These are phyloP conservation scores for Stegostoma tigrinum DNA, from an alignment of 2,113 vertebrate genomes.

Conservation along the genomic window DNA sequence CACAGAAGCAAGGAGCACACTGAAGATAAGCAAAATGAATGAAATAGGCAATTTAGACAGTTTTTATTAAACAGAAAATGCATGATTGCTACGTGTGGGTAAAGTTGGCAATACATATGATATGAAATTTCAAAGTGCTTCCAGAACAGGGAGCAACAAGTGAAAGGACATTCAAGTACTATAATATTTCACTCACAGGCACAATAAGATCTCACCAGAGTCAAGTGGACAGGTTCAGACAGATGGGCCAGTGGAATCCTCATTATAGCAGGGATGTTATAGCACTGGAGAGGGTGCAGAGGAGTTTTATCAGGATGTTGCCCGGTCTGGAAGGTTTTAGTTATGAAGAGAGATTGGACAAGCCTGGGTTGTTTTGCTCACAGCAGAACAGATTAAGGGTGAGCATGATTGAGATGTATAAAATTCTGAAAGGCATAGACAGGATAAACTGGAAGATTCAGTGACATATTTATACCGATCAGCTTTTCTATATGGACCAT, in stretches of 20 bases:
- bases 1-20: not conserved
- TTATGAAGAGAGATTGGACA: too few relatives aligned
- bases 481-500: not conserved
- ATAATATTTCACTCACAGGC: not conserved
- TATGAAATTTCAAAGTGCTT: not conserved
- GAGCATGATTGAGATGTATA: too few relatives aligned
- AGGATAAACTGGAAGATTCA: too few relatives aligned
- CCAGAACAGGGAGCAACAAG: not conserved
- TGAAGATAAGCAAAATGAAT: constrained; percentile 1
- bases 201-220: too few relatives aligned
- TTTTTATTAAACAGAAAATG: not conserved
- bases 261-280: not conserved
- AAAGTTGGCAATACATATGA: not conserved
- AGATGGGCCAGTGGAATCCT: not conserved
- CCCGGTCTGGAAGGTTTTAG: too few relatives aligned
- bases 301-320: too few relatives aligned
- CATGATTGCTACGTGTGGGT: not conserved
- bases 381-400: too few relatives aligned
- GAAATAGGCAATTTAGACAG: constrained; percentile 27
- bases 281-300: too few relatives aligned
- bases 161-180: not conserved
- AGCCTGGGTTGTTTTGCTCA: too few relatives aligned
- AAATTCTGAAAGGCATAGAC: too few relatives aligned
- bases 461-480: not conserved
- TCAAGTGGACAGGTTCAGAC: not conserved